Evolutionary conservation across 2,797 vertebrate genomes (phyloP).

Genomic region (Amphiprion clarkii): DNA sequence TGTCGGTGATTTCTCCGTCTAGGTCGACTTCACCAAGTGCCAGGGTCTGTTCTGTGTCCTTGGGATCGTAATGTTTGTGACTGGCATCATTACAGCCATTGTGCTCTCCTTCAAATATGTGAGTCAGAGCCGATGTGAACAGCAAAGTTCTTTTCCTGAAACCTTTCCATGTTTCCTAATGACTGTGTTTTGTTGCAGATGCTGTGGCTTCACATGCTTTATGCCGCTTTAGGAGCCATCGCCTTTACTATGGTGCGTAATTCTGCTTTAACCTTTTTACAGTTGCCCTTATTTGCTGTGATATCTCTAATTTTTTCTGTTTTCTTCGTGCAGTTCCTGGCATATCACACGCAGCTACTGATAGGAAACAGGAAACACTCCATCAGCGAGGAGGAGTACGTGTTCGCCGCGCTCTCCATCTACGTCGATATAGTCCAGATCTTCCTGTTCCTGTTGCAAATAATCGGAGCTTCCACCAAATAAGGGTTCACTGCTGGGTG

Average conservation of each 20-base stretch:
- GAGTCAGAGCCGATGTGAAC: constrained; percentile 51
- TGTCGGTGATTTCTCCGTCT: constrained; percentile 19
- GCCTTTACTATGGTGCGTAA: constrained; percentile 93
- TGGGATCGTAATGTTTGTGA: constrained; percentile 93
- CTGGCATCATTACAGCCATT: constrained; percentile 90
- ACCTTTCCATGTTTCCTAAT: constrained; percentile 2
- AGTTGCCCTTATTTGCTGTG: neutral
- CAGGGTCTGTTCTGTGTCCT: constrained; percentile 93
- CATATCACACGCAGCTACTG: constrained; percentile 95
- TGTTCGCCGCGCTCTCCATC: constrained; percentile 93
- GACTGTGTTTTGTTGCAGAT: constrained; percentile 78
- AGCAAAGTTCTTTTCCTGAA: neutral
- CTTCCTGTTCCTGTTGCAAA: constrained; percentile 93
- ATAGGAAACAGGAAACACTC: constrained; percentile 95
- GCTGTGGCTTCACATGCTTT: constrained; percentile 96
- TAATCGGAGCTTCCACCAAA: constrained; percentile 85
- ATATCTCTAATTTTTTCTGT: neutral
- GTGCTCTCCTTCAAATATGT: constrained; percentile 96
- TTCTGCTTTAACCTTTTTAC: neutral
- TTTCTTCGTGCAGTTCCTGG: constrained; percentile 89
- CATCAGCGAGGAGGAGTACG: constrained; percentile 93
- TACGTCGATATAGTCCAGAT: constrained; percentile 96
- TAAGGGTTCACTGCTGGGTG: constrained; percentile 36
- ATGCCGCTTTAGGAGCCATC: constrained; percentile 92
- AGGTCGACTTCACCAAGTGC: constrained; percentile 98